phyloP scores from a whole-genome alignment of 2,888 invertebrate genomes.

The Protodeltote pygarga region DNA sequence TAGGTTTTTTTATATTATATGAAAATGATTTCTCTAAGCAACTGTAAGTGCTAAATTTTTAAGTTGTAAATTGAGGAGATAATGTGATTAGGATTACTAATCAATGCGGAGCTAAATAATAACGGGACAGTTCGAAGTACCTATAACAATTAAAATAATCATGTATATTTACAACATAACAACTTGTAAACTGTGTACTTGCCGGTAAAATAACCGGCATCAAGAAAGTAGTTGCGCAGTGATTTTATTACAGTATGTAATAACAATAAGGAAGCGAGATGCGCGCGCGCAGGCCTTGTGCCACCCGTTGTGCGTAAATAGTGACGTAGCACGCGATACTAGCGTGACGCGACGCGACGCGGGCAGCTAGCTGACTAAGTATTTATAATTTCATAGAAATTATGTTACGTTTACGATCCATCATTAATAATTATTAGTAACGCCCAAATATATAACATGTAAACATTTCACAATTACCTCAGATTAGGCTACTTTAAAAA shows the following conservation, averaged over 20 bases:
- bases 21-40: neutral
- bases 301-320: constrained; percentile 67
- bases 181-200: too few relatives aligned
- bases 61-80: constrained; percentile 7
- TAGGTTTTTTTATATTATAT: constrained; percentile 5
- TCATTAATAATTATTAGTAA: constrained; percentile 16
- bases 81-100: constrained; percentile 18
- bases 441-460: constrained; percentile 8
- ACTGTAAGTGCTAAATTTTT: neutral
- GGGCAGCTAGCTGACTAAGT: constrained; percentile 8
- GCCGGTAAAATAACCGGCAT: too few relatives aligned
- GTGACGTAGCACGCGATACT: constrained; percentile 75
- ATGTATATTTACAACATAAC: too few relatives aligned
- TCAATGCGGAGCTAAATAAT: constrained; percentile 24
- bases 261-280: constrained; percentile 68
- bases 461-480: constrained; percentile 9
- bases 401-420: constrained; percentile 35
- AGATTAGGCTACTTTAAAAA: constrained; percentile 6
- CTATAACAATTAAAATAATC: constrained; percentile 25
- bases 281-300: constrained; percentile 65
- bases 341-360: constrained; percentile 63
- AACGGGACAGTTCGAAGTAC: constrained; percentile 20
- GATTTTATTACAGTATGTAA: constrained; percentile 49
- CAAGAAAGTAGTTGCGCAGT: constrained; percentile 46
- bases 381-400: constrained; percentile 34